phyloP scores from a whole-genome alignment of 2,113 vertebrate genomes.

The Pachycephala philippinensis region DNA sequence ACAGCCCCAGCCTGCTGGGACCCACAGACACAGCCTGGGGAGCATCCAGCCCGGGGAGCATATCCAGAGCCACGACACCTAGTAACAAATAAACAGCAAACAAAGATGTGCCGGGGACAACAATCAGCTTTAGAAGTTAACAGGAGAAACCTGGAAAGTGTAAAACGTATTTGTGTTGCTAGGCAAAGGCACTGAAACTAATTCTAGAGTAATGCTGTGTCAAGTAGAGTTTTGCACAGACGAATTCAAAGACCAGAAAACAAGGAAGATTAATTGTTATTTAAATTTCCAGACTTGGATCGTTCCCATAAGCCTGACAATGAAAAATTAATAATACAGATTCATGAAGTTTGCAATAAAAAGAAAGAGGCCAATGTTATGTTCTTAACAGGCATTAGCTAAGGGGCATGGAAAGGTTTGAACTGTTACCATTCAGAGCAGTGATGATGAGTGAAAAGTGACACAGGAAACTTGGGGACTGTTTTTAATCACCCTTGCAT shows the following conservation, averaged over 20 bases:
- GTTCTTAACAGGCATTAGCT: neutral
- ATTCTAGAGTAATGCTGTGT: constrained; percentile 32
- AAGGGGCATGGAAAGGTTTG: constrained; percentile 33
- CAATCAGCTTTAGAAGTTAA: neutral
- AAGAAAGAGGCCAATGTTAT: neutral
- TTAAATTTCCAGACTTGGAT: constrained; percentile 51
- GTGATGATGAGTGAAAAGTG: constrained; percentile 58
- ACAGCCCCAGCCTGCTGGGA: neutral
- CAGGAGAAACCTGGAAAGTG: constrained; percentile 51
- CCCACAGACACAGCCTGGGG: neutral
- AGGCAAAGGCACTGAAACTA: constrained; percentile 47
- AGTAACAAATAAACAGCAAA: constrained; percentile 45
- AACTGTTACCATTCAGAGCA: constrained; percentile 26
- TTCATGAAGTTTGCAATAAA: neutral
- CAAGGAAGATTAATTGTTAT: constrained; percentile 40
- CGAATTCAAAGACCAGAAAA: constrained; percentile 48
- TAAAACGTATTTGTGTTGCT: constrained; percentile 49
- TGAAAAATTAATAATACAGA: constrained; percentile 28
- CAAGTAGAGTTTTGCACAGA: neutral
- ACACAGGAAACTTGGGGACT: constrained; percentile 41
- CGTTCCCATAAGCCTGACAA: constrained; percentile 17
- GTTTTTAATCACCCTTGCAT: constrained; percentile 55
- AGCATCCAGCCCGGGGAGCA: neutral
- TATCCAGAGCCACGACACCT: neutral
- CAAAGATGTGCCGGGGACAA: neutral